These are phyloP conservation scores for Cliona cf. orientalis DNA, from an alignment of 37 sponge, comb jelly and placozoan genomes.

Conservation along the genomic window DNA sequence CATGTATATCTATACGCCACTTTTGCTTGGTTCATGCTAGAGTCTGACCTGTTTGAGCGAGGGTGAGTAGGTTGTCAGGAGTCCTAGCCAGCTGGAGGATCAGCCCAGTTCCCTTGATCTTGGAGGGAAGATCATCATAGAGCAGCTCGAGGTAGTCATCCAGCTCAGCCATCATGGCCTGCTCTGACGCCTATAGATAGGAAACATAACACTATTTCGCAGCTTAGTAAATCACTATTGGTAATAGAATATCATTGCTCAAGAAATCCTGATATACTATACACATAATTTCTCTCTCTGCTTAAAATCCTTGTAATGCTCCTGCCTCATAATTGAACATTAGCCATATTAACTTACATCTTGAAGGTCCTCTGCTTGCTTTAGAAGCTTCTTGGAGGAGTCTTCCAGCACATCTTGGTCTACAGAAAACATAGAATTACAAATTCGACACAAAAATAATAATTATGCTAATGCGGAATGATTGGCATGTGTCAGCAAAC, in stretches of 20 bases:
- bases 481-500: too few relatives aligned
- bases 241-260: background rate
- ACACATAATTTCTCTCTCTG: too few relatives aligned
- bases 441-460: background rate
- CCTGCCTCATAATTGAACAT: background rate
- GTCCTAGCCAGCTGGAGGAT: conserved; percentile 93
- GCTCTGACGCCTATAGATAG: conserved; percentile 54
- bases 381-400: conserved; percentile 42
- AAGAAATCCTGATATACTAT: too few relatives aligned
- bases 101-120: conserved; percentile 80
- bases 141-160: conserved; percentile 86
- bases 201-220: too few relatives aligned
- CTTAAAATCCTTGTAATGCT: too few relatives aligned
- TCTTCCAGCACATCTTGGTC: conserved; percentile 47
- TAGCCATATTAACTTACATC: conserved; percentile 1
- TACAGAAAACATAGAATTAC: background rate
- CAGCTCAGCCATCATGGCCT: conserved; percentile 80
- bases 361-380: conserved; percentile 50
- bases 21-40: too few relatives aligned
- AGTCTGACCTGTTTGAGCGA: conserved; percentile 69
- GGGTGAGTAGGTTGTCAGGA: conserved; percentile 92
- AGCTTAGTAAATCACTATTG: background rate
- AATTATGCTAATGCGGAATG: background rate
- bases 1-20: too few relatives aligned
- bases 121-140: conserved; percentile 87